Percentiles rank a stretch among this genome's conserved stretches.
phyloP scores from a whole-genome alignment of 2,113 vertebrate genomes.

The Ranitomeya imitator region DNA sequence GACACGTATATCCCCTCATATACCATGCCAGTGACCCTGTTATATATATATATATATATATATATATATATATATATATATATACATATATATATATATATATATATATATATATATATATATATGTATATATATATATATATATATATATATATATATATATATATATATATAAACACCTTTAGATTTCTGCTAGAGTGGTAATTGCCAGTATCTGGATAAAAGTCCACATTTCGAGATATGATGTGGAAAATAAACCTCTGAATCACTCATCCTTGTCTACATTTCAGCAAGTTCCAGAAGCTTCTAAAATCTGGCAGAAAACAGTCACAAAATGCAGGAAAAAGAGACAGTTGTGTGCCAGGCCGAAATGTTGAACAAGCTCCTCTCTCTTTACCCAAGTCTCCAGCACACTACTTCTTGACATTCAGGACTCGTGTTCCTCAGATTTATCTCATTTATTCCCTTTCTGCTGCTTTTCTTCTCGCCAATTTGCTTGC shows the following conservation, averaged over 20 bases:
- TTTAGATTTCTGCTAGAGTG: not conserved
- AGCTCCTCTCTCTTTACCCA: constrained; percentile 34
- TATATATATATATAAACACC: not conserved
- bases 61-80: not conserved
- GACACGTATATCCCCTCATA: too few species aligned
- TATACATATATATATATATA: too few species aligned
- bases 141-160: too few species aligned
- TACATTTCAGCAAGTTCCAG: not conserved
- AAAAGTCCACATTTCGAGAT: not conserved
- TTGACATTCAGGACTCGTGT: constrained; percentile 46
- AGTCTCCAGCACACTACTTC: constrained; percentile 21
- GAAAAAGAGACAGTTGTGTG: constrained; percentile 19
- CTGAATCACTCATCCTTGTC: not conserved
- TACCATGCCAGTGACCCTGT: too few species aligned
- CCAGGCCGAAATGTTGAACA: constrained; percentile 24
- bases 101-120: too few species aligned
- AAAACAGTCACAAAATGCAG: not conserved
- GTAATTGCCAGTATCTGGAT: not conserved
- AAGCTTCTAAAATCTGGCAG: not conserved
- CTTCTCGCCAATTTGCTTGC: constrained; percentile 51
- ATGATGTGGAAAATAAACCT: not conserved
- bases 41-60: not conserved
- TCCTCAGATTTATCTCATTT: constrained; percentile 56
- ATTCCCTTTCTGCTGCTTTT: constrained; percentile 54
- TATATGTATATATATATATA: too few species aligned